Evolutionary conservation across 2,888 invertebrate genomes (phyloP), one percentile per base, ranked within the genome.

Genomic region (Agonopterix subpropinquella): DNA sequence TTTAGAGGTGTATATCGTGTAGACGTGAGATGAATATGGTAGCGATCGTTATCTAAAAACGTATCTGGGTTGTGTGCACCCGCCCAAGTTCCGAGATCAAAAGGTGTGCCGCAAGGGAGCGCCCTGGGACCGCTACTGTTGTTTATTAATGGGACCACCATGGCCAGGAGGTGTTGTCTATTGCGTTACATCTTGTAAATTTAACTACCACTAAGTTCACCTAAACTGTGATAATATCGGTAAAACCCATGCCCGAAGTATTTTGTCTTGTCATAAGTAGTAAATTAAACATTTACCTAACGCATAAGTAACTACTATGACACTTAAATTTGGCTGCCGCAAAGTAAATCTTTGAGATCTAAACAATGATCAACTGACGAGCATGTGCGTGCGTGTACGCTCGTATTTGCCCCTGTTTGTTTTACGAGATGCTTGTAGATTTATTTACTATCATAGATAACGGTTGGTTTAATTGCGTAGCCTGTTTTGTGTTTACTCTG

Each of bases 381-480:
- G 49, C 49, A 43, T 50, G 53, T 57, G 55, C 54, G 56, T 47
- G 54, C 59, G 56, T 56, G 51, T 55, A 53, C 56, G 59, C 60
- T 62, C 54, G 58, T 67, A 61, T 72, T 68, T 63, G 65, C 70
- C 60, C 58, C 57, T 71, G 72, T 78, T 77, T 72, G 66, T 66
- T 77, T 78, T 70, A 77, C 68, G 69, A 71, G 70, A 63, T 62
- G 64, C 61, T 64, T 59, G 61, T 55, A 36, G 67, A 77, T 77
- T 72, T 80, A 79, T 78, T 75, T 77, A 72, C 73, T 73, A 70
- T 73, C 63, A 64, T 65, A 72, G 69, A 75, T 81, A 80, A 76
- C 81, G 73, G 80, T 71, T 67, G 60, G 60, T 77, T 81, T 81
- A 74, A 80, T 80, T 79, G 70, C 77, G 71, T 69, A 67, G 70